Conservation (phyloP, 2,888 invertebrate genomes). For the Campoplex nolae region DNA sequence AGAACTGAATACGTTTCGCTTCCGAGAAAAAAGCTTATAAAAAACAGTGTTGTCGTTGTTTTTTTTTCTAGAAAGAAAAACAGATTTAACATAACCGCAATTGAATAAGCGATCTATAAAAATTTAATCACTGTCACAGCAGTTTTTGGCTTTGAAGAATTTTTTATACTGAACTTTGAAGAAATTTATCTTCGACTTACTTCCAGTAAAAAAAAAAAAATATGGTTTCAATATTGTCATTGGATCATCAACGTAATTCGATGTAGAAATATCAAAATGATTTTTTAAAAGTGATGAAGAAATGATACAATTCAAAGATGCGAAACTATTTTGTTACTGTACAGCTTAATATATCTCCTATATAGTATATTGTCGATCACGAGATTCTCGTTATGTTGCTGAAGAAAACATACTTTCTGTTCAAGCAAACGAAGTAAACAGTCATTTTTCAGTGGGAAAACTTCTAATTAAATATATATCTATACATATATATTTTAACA, state of each 20-base stretch:
- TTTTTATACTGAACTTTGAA: background rate
- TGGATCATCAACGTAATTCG: conserved; percentile 1
- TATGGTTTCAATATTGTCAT: conserved; percentile 38
- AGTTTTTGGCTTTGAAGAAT: conserved; percentile 34
- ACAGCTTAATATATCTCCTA: conserved; percentile 32
- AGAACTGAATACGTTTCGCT: conserved; percentile 3
- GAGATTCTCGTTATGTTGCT: conserved; percentile 51
- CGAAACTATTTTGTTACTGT: conserved; percentile 40
- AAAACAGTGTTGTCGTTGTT: background rate
- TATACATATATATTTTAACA: too few species aligned
- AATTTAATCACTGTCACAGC: background rate
- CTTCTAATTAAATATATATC: background rate
- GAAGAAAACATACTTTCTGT: conserved; percentile 38
- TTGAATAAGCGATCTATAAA: background rate
- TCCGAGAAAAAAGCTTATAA: background rate
- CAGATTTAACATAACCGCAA: too few species aligned
- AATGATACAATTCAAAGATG: conserved; percentile 9
- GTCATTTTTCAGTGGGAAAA: conserved; percentile 14
- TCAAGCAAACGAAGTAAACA: conserved; percentile 19
- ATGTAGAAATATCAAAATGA: conserved; percentile 24
- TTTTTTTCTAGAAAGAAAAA: background rate
- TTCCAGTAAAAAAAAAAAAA: background rate
- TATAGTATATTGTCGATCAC: conserved; percentile 64
- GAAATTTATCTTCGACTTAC: background rate
- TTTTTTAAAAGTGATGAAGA: background rate